A percentile compares a stretch with the other conserved stretches of the same genome.
Conservation (phyloP, 92 coral and sea anemone species). For the Parazoanthus atlanticus region DNA sequence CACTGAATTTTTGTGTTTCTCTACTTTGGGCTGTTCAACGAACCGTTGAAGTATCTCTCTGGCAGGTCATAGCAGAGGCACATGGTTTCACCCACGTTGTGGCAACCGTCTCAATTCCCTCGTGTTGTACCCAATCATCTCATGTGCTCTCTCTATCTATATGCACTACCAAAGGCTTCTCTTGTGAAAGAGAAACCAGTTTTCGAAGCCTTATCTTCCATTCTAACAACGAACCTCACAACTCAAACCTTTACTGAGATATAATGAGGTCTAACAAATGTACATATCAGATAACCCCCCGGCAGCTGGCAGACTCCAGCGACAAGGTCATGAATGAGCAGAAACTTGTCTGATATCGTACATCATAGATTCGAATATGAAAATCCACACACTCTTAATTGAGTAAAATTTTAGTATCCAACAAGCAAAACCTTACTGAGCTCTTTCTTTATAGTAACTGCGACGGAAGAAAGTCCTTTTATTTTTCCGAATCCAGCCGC, state of each 20-base stretch:
- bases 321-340: constrained; percentile 20
- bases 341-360: background rate
- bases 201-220: background rate
- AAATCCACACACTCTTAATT: background rate
- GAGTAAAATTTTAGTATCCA: background rate
- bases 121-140: background rate
- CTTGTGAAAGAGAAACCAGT: background rate
- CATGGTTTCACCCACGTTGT: constrained; percentile 17
- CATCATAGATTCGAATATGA: background rate
- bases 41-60: constrained; percentile 34
- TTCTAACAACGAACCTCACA: background rate
- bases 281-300: constrained; percentile 18
- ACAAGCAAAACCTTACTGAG: background rate
- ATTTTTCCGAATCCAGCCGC: constrained; percentile 14
- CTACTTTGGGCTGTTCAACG: constrained; percentile 20
- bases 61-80: constrained; percentile 12
- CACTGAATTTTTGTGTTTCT: background rate
- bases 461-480: constrained; percentile 10
- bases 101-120: background rate
- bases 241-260: constrained; percentile 1
- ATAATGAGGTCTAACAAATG: constrained; percentile 3
- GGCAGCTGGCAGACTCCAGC: constrained; percentile 25
- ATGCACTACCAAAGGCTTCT: background rate
- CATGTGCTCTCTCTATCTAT: background rate
- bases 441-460: background rate